Evolutionary conservation across 2,113 vertebrate species (phyloP).

Genomic region (Cricetomys ansorgei): DNA sequence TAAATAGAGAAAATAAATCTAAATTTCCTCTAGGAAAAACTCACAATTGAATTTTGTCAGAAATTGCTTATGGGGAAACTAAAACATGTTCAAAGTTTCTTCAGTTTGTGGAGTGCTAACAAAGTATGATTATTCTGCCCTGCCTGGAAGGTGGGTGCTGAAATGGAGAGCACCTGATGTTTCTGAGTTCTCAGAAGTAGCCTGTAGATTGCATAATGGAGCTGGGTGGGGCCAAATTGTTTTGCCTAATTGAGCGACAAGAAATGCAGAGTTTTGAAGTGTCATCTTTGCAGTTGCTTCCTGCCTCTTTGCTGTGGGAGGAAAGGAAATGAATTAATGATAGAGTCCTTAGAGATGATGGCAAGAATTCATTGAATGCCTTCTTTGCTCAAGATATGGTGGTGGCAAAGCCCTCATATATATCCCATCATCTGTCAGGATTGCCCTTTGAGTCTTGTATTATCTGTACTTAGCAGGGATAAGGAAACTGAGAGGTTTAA

Average conservation of each 20-base stretch:
- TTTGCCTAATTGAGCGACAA: neutral
- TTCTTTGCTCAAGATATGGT: neutral
- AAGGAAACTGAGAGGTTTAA: neutral
- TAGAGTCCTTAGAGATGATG: neutral
- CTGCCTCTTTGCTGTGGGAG: neutral
- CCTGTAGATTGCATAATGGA: neutral
- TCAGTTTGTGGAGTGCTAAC: neutral
- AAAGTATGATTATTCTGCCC: neutral
- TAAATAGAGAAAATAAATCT: neutral
- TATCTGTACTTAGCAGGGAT: neutral
- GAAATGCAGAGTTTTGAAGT: neutral
- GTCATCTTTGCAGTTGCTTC: neutral
- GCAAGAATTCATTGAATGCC: neutral
- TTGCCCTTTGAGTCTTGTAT: neutral
- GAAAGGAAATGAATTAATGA: neutral
- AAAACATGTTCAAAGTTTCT: neutral
- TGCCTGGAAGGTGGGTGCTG: neutral
- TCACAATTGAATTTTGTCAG: neutral
- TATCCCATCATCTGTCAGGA: neutral
- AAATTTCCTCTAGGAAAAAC: neutral
- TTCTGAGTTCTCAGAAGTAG: neutral
- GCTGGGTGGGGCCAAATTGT: rapidly evolving
- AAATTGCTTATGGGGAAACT: neutral
- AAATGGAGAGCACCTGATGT: neutral
- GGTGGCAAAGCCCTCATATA: too few species aligned